These are phyloP conservation scores for Pleuronectes platessa DNA, from an alignment of 2,113 vertebrate genomes.

Conservation along the genomic window DNA sequence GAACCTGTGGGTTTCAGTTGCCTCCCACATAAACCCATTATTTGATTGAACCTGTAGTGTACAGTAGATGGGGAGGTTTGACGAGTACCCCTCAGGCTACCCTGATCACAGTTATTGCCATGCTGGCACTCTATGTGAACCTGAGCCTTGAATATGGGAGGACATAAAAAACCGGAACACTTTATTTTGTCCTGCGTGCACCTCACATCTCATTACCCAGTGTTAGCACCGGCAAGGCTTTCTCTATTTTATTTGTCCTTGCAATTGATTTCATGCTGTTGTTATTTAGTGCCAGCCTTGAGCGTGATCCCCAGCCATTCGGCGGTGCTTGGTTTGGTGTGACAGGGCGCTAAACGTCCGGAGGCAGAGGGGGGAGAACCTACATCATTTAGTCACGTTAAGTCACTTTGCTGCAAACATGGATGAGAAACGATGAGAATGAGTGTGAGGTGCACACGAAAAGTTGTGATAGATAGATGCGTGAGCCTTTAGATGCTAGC, in stretches of 20 bases:
- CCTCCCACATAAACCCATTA: constrained; percentile 32
- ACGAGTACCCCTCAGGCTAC: constrained; percentile 34
- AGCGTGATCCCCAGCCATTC: constrained; percentile 35
- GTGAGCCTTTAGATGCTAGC: background rate
- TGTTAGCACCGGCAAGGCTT: constrained; percentile 20
- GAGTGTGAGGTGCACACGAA: constrained; percentile 10
- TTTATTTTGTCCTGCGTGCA: constrained; percentile 49
- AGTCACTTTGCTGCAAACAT: constrained; percentile 27
- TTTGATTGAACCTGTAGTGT: constrained; percentile 34
- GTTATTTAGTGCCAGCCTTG: constrained; percentile 70
- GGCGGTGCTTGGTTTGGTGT: constrained; percentile 18
- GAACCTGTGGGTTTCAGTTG: constrained; percentile 25
- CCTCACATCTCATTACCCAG: constrained; percentile 46
- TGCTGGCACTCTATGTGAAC: constrained; percentile 53
- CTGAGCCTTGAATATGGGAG: constrained; percentile 43
- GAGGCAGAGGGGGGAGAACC: constrained; percentile 29
- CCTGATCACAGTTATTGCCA: constrained; percentile 47
- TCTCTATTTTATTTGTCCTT: constrained; percentile 52
- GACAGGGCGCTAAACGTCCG: constrained; percentile 51
- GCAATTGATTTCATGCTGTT: constrained; percentile 65
- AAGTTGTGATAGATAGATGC: constrained; percentile 25
- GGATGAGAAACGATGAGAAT: background rate
- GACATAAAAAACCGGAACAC: constrained; percentile 35
- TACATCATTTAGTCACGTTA: constrained; percentile 40
- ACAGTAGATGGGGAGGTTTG: constrained; percentile 18